Percentiles rank a stretch among this genome's conserved stretches.
Evolutionary conservation across 2,797 vertebrate genomes (phyloP).

Genomic region (Oreortyx pictus): DNA sequence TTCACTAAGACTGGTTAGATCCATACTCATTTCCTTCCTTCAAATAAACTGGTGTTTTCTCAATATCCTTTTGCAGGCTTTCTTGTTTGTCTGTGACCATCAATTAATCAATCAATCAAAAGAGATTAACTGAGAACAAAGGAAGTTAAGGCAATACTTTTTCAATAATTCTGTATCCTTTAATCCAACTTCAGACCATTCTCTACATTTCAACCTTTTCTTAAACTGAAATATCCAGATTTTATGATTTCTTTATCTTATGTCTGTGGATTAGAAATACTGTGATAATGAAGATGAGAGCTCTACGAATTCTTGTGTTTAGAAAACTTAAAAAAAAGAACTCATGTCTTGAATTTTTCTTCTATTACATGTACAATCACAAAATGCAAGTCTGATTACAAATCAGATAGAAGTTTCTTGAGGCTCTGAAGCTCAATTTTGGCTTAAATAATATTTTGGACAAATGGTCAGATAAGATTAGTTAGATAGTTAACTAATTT

Average conservation of each 20-base stretch:
- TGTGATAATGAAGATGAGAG: not conserved
- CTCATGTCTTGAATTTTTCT: not conserved
- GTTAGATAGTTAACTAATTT: not conserved
- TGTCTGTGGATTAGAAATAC: not conserved
- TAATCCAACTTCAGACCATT: not conserved
- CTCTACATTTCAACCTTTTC: not conserved
- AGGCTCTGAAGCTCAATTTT: not conserved
- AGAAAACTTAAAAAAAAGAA: not conserved
- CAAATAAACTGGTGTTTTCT: constrained; percentile 8
- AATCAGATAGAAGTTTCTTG: not conserved
- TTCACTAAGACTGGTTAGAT: not conserved
- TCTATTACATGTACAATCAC: not conserved
- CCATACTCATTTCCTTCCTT: constrained; percentile 17
- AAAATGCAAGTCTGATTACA: constrained; percentile 18
- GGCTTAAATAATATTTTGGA: not conserved
- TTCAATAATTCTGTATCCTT: not conserved
- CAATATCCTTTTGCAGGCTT: not conserved
- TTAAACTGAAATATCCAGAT: not conserved
- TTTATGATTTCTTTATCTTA: not conserved
- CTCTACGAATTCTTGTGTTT: not conserved
- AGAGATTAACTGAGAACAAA: constrained; percentile 10
- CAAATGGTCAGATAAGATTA: not conserved
- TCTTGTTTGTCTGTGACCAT: not conserved
- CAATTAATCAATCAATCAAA: too few relatives aligned
- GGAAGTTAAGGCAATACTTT: not conserved